Percentiles rank a stretch among this genome's conserved stretches.
These are phyloP conservation scores for Bufo gargarizans DNA, from an alignment of 2,113 vertebrate species.

Conservation along the genomic window DNA sequence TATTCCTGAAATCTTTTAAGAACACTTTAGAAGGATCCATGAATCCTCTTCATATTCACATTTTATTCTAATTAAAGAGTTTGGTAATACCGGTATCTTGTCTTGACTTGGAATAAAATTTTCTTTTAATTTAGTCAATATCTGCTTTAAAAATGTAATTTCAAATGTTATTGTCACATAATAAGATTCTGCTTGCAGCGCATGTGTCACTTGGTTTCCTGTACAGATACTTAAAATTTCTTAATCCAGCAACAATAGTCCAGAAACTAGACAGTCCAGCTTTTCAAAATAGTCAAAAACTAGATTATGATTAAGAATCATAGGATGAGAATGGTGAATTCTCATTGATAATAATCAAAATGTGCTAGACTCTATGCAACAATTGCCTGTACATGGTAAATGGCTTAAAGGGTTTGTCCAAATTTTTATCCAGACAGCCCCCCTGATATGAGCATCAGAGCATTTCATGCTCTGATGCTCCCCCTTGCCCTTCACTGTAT, in stretches of 20 bases:
- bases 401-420: no score
- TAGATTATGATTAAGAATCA: not conserved
- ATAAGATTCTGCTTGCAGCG: not conserved
- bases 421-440: no score
- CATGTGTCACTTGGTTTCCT: not conserved
- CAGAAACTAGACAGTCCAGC: not conserved
- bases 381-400: no score
- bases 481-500: no score
- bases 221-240: not conserved
- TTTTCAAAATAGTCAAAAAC: not conserved
- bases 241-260: not conserved
- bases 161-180: not conserved
- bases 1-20: constrained; percentile 58
- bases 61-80: constrained; percentile 41
- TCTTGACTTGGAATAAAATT: constrained; percentile 42
- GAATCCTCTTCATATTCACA: constrained; percentile 41
- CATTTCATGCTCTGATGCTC: no score
- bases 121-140: constrained; percentile 45
- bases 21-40: constrained; percentile 53
- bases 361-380: no score
- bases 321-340: not conserved
- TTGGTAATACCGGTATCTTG: constrained; percentile 32
- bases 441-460: no score
- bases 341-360: not conserved
- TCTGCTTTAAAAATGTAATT: constrained; percentile 30